Evolutionary conservation across 37 sponge, comb jelly and placozoan genomes (phyloP).

Genomic region (Spongilla lacustris): DNA sequence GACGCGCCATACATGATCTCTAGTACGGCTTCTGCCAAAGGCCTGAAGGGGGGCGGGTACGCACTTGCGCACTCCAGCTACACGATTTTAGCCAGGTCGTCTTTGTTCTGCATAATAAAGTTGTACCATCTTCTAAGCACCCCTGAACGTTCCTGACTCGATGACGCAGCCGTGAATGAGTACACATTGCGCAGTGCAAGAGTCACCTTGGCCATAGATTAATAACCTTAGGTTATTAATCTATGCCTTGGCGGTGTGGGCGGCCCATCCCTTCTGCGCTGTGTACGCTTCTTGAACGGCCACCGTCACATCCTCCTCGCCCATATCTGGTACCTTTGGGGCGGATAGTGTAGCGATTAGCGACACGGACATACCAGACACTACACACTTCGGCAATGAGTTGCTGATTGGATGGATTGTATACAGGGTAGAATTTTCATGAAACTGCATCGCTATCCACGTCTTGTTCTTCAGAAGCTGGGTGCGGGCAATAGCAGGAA

Average conservation of each 20-base stretch:
- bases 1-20: constrained; percentile 90
- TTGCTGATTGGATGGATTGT: constrained; percentile 67
- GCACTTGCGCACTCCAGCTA: constrained; percentile 66
- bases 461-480: constrained; percentile 44
- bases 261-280: constrained; percentile 63
- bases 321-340: constrained; percentile 63
- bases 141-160: constrained; percentile 54
- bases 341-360: background rate
- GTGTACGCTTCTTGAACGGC: constrained; percentile 60
- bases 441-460: constrained; percentile 52
- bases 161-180: background rate
- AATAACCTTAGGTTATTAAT: too few relatives aligned
- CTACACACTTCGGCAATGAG: constrained; percentile 46
- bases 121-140: constrained; percentile 67
- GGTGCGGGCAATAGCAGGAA: constrained; percentile 17
- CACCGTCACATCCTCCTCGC: constrained; percentile 44
- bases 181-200: too few relatives aligned
- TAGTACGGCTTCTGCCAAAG: constrained; percentile 67
- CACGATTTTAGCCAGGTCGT: constrained; percentile 72
- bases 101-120: constrained; percentile 43
- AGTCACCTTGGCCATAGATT: too few relatives aligned
- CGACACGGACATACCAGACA: constrained; percentile 5
- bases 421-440: constrained; percentile 48
- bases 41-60: constrained; percentile 33
- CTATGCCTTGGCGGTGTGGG: constrained; percentile 22